Base-by-base conservation (phyloP, 2,113 vertebrate species). In the Taurulus bubalis region DNA sequence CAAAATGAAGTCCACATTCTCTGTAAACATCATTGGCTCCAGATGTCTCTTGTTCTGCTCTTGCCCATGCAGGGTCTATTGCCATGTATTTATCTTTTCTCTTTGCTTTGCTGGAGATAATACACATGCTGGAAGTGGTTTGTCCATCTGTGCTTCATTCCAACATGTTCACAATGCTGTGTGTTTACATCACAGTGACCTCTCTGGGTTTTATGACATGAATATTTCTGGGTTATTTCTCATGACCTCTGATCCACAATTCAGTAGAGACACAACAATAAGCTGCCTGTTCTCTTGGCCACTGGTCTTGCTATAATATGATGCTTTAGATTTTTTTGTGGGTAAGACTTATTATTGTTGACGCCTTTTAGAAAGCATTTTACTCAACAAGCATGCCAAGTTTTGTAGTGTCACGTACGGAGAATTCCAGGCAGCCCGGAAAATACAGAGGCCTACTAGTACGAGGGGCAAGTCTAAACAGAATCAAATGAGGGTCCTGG, bases 291-390 rank as follows among this genome's bases (percentile, higher is more conserved):
- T 32, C 3, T 66, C 22, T 30, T 22, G 30, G 2, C 53, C 55
- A 45, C 51, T 8, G 16, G 36, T 45, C 22, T 59, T 71, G 11
- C 49, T 58, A 30, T 53, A 4, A 4, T 42, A 64, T 8, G 1
- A 11, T 40, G 1, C 32, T 32, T 55, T 24, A 36, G 22, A 51
- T 51, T 32, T 16, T 45, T 26, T n/a, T 38, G 3, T 42, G 34
- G 6, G 3, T 14, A 8, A 34, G 36, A 62, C 47, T 45, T 53
- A 38, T 18, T 69, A 5, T 63, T 80, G 96, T 96, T 63, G 92
- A 80, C 72, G 93, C 94, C 71, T 89, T 94, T 55, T 96, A 97
- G 89, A 95, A 79, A 34, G 94, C 91, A 20, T 58, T n/a, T 59
- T 14, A 26, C 18, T 58, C 40, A 87, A 94, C 0, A 18, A 40